A percentile compares a stretch with the other conserved stretches of the same genome.
Evolutionary conservation across 2,797 vertebrate genomes (phyloP).

Genomic region (Diceros bicornis): DNA sequence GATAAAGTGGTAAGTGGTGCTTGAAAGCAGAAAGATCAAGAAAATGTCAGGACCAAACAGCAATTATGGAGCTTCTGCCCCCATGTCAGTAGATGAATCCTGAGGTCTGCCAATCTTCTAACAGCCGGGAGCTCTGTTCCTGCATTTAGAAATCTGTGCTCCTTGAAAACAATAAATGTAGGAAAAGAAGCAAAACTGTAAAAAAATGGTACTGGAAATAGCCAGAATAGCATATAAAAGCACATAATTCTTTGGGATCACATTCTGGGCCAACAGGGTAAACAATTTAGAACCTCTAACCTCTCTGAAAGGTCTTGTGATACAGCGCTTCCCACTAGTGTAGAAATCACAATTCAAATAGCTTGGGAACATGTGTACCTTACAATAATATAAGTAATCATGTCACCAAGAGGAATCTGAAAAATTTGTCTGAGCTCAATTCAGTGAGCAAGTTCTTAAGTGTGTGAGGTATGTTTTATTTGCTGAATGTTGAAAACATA

Average conservation of each 20-base stretch:
- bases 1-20: slow-evolving; percentile 9
- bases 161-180: slow-evolving; percentile 1
- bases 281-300: neutral
- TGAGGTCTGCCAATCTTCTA: neutral
- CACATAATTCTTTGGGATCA: neutral
- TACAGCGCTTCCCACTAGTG: neutral
- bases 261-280: neutral
- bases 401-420: neutral
- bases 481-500: neutral
- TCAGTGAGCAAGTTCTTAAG: neutral
- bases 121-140: neutral
- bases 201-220: neutral
- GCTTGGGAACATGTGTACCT: neutral
- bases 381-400: neutral
- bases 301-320: neutral
- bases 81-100: neutral
- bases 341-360: neutral
- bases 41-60: slow-evolving; percentile 36
- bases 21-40: slow-evolving; percentile 72
- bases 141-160: neutral
- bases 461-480: neutral
- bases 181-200: neutral
- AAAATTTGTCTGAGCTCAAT: neutral
- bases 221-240: neutral
- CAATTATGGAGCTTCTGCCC: neutral